Evolutionary conservation across 2,113 vertebrate genomes (phyloP), one percentile per base, ranked within the genome.

Genomic region (Poicephalus meyeri): DNA sequence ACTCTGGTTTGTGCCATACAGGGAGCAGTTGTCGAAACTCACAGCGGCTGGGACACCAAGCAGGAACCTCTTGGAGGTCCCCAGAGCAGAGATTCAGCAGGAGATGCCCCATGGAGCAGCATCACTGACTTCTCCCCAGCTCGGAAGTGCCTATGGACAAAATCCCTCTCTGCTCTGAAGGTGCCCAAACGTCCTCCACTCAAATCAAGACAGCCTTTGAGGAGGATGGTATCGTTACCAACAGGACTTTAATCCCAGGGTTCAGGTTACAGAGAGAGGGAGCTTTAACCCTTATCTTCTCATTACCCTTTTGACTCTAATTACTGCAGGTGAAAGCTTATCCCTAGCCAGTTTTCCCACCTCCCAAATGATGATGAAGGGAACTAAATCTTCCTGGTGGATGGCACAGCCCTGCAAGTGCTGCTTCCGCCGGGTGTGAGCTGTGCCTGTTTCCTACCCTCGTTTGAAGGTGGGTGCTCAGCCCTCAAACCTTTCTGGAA

Each of bases 1-100:
- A 1, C 23, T 18, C 29, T 12, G 58, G 16, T 9, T 65, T 29
- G 24, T 2, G 7, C 49, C 2, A 1, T 2, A 1, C 0, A 1
- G 53, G 39, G 72, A 73, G 13, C 63, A n/a, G 46, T 60, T 29
- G 52, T 17, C 15, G 25, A 37, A 55, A 21, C 46, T 9, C 19
- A 3, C 7, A 3, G 35, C 37, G 66, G 11, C 28, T 16, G 2
- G 39, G 68, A 31, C 1, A 1, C 7, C 1, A 4, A 4, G 49
- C 1, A 14, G 79, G 71, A 77, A 61, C 20, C 13, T 72, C 35
- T 44, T 37, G 42, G 50, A 29, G 21, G 23, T 74, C 33, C 60
- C 66, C 3, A 1, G 26, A 41, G 16, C 1, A 3, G 47, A 68
- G 29, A n/a, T n/a, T 35, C 55, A 13, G 39, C 2, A 2, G 65